These are phyloP conservation scores for Fistularia commersonii DNA, from an alignment of 2,797 vertebrate genomes.

Conservation along the genomic window DNA sequence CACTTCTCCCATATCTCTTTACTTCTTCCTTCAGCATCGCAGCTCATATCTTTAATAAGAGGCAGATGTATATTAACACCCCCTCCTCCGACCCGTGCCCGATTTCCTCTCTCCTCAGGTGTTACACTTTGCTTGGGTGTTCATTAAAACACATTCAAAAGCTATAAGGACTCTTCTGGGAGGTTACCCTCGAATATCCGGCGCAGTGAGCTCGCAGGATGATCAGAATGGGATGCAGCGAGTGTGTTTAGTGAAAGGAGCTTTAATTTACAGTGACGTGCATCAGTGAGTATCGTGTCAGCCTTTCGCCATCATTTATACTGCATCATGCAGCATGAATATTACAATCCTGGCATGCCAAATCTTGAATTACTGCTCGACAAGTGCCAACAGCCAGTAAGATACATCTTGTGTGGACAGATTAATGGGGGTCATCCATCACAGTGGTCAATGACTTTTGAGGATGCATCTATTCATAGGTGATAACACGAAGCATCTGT, in stretches of 20 bases:
- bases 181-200: slow-evolving; percentile 50
- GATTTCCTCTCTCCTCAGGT: slow-evolving; percentile 61
- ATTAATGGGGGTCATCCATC: slow-evolving; percentile 47
- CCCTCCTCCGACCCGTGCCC: slow-evolving; percentile 23
- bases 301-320: slow-evolving; percentile 37
- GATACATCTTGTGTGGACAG: slow-evolving; percentile 30
- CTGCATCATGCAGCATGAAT: slow-evolving; percentile 43
- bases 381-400: slow-evolving; percentile 46
- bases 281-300: slow-evolving; percentile 20
- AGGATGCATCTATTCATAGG: slow-evolving; percentile 21
- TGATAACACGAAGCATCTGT: slow-evolving; percentile 28
- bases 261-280: slow-evolving; percentile 31
- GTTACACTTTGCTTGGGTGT: slow-evolving; percentile 52
- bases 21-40: slow-evolving; percentile 17
- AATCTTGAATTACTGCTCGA: slow-evolving; percentile 43
- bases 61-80: slow-evolving; percentile 16
- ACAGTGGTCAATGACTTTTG: slow-evolving; percentile 46
- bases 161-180: slow-evolving; percentile 53
- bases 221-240: background rate
- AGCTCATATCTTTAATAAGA: slow-evolving; percentile 48
- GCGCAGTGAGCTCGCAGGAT: slow-evolving; percentile 38
- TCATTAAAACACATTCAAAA: slow-evolving; percentile 67
- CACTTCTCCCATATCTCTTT: slow-evolving; percentile 30
- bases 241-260: slow-evolving; percentile 13
- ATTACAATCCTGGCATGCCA: slow-evolving; percentile 42